Base-by-base conservation (phyloP, 2,888 invertebrate genomes). In the Patella ulyssiponensis region DNA sequence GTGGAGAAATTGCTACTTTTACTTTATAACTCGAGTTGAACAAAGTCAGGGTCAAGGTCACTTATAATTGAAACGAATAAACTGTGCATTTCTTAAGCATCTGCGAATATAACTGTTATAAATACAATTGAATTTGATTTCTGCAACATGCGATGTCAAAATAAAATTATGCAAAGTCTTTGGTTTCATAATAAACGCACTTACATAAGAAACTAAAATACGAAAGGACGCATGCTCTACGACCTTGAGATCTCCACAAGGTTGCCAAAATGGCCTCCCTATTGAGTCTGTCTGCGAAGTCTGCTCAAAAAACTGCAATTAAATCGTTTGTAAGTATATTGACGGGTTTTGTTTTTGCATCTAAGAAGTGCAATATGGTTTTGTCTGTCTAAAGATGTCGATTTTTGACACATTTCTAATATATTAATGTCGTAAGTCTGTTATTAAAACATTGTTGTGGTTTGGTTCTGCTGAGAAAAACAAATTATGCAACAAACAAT, bases 251-350 rank as follows among this genome's bases (percentile, higher is more conserved):
- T n/a, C 56, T 1, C 2, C 17, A 78, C 44, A 75, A 33, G 27
- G 75, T 74, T 71, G 73, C 73, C 80, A 85, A 81, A 79, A 88
- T 88, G 88, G 86, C 88, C 73, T 81, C 84, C 44, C 76, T 86
- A 69, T 75, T 84, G 79, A 87, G 85, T 73, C 75, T 88, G 73
- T 81, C 87, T 20, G 78, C 84, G 58, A 80, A 83, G 78, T 64
- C 85, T 44, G 80, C 85, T 14, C 83, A 83, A 71, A 83, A 80
- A 80, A 73, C 85, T 33, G 79, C 83, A 33, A 72, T 83, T n/a
- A 79, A 82, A 76, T 84, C 77, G 71, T 15, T 84, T 78, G 87
- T 87, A 81, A 82, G 85, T 83, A 44, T 52, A 69, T 44, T n/a
- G 23, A 9, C 7, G 12, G 44, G 23, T 5, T 23, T 27, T 23